Evolutionary conservation across 1,140 invertebrate species (phyloP), one percentile per base, ranked within the genome.

Genomic region (Campodea augens): DNA sequence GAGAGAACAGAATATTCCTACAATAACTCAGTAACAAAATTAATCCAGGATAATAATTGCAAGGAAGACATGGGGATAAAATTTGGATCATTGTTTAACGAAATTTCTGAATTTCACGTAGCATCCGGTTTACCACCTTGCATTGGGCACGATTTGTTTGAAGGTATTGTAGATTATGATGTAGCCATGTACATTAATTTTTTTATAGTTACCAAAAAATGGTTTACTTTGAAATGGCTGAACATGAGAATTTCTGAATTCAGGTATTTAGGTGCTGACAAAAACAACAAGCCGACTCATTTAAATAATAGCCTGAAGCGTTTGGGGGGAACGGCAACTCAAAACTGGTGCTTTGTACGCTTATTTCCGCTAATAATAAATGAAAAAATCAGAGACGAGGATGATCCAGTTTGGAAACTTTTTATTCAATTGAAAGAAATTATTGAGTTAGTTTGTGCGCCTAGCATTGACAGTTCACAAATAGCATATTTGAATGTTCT

Each of bases 111-210:
- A n/a, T n/a, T n/a, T n/a, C n/a, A n/a, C n/a, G n/a, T n/a, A n/a
- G n/a, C n/a, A n/a, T n/a, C n/a, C n/a, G 39, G 44, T 15, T 25
- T 46, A 22, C 44, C 44, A 44, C 44, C 44, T 44, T 46, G 44
- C 24, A 20, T 46, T n/a, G 44, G 15, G 3, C 44, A 46, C 43
- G 44, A 46, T 19, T 5, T 46, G 7, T 46, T 46, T 46, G 44
- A 46, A 46, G 44, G 44, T n/a, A 25, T 46, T 19, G 40, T 43
- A 4, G n/a, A 44, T 22, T 46, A 46, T 46, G 44, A 46, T 44
- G 10, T 46, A n/a, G 5, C 22, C 23, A 18, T 44, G 15, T 22
- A 40, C 23, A 18, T 46, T 13, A 42, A 46, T 22, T 42, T 12
- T 25, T 44, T 46, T 20, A 25, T 46, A 20, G n/a, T 32, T 32